Base-by-base conservation (phyloP, 2,797 vertebrate species). In the Geotrypetes seraphini region DNA sequence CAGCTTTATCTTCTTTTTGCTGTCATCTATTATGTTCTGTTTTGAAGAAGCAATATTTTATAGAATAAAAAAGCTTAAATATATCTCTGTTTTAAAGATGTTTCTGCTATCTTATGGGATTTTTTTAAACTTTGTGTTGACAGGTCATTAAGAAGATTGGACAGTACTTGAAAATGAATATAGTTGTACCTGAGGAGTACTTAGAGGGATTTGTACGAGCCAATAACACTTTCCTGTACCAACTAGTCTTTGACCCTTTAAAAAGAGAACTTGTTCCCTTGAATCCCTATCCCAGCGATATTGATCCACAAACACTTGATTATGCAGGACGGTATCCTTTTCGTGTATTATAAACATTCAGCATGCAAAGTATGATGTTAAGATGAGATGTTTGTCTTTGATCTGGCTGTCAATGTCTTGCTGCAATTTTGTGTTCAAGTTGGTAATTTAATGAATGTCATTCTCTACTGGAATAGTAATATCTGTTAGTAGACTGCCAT, bases 91-190 rank as follows among this genome's bases (percentile, higher is more conserved):
- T n/a, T n/a, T n/a, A n/a, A n/a, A n/a, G n/a, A n/a, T n/a, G n/a
- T n/a, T n/a, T n/a, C n/a, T 12, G 28, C n/a, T n/a, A n/a, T n/a
- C n/a, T n/a, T n/a, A n/a, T n/a, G n/a, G n/a, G n/a, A n/a, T n/a
- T n/a, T n/a, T n/a, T 23, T 3, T 32, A n/a, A n/a, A 19, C 9
- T 21, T 4, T 55, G 47, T 35, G 12, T 37, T 33, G 11, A 42
- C 70, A 99, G 96, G 84, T 99, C 45, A 94, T 99, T 64, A 89
- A 78, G 64, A 98, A 97, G 79, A 92, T 98, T 49, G 90, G 91
- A 4, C 92, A 96, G 41, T 98, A 98, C 64, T 74, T 99, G 57
- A 98, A 95, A 68, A 91, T 81, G 81, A 89, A 81, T 28, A 73
- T 98, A 16, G 69, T 61, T 0, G 79, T 97, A 4, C 64, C 95